phyloP scores from a whole-genome alignment of 2,888 invertebrate species.

The Melolontha melolontha region DNA sequence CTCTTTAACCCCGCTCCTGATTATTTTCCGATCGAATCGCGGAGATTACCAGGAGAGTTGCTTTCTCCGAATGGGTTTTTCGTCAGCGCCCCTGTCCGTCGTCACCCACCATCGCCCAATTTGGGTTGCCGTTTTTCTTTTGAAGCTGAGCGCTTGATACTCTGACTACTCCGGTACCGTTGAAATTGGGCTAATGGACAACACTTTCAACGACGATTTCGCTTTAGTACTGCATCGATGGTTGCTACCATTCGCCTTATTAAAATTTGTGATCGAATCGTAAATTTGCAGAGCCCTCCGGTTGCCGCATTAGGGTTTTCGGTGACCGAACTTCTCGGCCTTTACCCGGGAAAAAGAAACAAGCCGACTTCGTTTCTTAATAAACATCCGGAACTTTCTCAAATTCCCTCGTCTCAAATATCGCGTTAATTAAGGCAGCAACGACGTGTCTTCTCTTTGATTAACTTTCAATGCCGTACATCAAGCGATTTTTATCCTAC shows the following conservation, averaged over 20 bases:
- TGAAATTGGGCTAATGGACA: constrained; percentile 24
- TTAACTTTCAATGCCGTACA: constrained; percentile 2
- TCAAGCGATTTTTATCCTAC: constrained; percentile 13
- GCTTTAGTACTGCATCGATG: constrained; percentile 11
- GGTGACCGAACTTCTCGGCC: neutral
- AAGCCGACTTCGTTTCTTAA: neutral
- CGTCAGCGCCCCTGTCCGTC: too few relatives aligned
- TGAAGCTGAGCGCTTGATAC: neutral
- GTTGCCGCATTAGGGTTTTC: constrained; percentile 10
- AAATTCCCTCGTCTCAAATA: neutral
- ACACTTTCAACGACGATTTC: constrained; percentile 21
- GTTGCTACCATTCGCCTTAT: constrained; percentile 13
- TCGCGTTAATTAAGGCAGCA: constrained; percentile 20
- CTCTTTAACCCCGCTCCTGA: constrained; percentile 30
- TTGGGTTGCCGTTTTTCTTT: constrained; percentile 9
- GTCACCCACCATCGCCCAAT: constrained; percentile 8
- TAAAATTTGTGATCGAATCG: constrained; percentile 30
- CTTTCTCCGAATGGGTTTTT: constrained; percentile 23
- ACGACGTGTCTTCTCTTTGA: constrained; percentile 3
- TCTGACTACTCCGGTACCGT: constrained; percentile 1
- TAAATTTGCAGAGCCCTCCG: constrained; percentile 14
- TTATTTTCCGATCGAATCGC: constrained; percentile 33
- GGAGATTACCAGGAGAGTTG: constrained; percentile 24
- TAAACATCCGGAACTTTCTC: constrained; percentile 14
- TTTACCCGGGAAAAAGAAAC: too few relatives aligned